Evolutionary conservation across 2,888 invertebrate species (phyloP).

Genomic region (Bruchidius siliquastri): DNA sequence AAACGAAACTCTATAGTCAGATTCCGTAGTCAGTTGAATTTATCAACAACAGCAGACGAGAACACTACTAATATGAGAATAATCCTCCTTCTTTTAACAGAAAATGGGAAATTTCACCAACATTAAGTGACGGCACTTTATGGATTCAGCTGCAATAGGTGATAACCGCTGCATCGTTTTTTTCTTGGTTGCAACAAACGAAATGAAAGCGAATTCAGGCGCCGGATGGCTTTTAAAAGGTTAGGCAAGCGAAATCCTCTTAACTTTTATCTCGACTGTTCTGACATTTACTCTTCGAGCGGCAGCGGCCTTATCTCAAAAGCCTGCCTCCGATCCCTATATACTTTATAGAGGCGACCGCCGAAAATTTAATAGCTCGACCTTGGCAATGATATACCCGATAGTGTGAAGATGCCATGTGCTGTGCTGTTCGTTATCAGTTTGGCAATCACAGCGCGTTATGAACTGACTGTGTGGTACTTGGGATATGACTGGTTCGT

Average conservation of each 20-base stretch:
- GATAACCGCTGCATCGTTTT: neutral
- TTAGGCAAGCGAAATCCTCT: neutral
- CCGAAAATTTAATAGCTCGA: neutral
- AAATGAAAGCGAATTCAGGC: neutral
- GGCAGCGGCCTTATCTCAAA: neutral
- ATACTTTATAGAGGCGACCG: neutral
- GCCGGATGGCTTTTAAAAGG: neutral
- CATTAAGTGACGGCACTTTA: too few relatives aligned
- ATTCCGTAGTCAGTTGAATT: too few relatives aligned
- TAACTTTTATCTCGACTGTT: neutral
- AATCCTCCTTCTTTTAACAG: too few relatives aligned
- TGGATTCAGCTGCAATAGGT: too few relatives aligned
- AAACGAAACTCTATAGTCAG: too few relatives aligned
- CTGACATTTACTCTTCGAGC: neutral
- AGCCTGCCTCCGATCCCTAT: neutral
- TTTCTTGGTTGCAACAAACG: neutral
- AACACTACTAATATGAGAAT: too few relatives aligned
- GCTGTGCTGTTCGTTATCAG: neutral
- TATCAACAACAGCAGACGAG: too few relatives aligned
- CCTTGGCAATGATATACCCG: neutral
- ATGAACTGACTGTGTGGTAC: too few relatives aligned
- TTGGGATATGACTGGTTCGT: too few relatives aligned
- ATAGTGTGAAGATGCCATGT: neutral
- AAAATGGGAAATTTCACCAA: too few relatives aligned
- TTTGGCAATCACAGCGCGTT: neutral